Base-by-base conservation (phyloP, 2,113 vertebrate species). In the Ramphastos sulfuratus region DNA sequence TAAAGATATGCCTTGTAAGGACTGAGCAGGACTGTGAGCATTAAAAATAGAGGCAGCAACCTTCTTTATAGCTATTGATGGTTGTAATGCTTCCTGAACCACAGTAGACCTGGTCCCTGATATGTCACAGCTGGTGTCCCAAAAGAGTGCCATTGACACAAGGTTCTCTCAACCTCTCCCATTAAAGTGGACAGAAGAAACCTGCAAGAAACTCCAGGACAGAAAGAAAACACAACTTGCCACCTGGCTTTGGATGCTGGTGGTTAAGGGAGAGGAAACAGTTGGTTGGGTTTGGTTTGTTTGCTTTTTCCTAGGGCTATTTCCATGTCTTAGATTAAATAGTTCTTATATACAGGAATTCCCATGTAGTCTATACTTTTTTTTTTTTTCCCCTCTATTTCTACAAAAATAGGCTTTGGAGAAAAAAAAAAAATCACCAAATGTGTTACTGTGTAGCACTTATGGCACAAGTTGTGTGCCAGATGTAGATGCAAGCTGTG, bases 61-160 rank as follows among this genome's bases (percentile, higher is more conserved):
- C 12, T 46, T 82, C 24, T 70, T 1, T 42, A 20, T 6, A 70
- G 10, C 15, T 60, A 7, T 30, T 1, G 0, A 2, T 48, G 17
- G 6, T 15, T 59, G 6, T 19, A 63, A 56, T 33, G 16, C 28
- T 63, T 85, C 56, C 64, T 89, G 75, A 46, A 89, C 44, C 72
- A 35, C 3, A 0, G 8, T 30, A 73, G 35, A 30, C 31, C 21
- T 33, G 16, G 25, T 65, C 77, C 67, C n/a, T 59, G 59, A 39
- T 24, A 61, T 80, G 58, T 27, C 27, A 60, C 37, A 44, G 8
- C 33, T 50, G 4, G 1, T 46, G 10, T 82, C 24, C 19, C 28
- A 28, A n/a, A 80, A 48, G 55, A 89, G 12, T 50, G 21, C 19
- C 16, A 7, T 31, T 80, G 52, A 20, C 44, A 50, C 2, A 15